Conservation (phyloP, 2,113 vertebrate species). For the Pelusios castaneus region DNA sequence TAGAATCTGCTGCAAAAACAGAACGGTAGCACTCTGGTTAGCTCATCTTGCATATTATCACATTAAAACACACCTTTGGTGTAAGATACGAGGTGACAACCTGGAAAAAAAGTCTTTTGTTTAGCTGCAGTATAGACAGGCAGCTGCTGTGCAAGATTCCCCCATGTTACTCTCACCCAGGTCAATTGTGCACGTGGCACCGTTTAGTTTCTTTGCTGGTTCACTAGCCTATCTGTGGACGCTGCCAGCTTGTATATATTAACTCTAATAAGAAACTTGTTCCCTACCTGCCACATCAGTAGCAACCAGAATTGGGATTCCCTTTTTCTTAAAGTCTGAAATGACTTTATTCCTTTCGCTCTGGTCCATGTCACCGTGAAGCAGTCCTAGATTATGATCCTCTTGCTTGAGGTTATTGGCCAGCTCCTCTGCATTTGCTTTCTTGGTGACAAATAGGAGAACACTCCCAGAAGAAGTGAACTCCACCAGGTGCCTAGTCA, state of each 20-base stretch:
- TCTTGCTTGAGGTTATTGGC: constrained; percentile 94
- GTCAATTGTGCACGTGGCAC: not conserved
- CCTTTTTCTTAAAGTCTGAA: constrained; percentile 96
- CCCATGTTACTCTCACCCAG: not conserved
- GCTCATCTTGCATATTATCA: not conserved
- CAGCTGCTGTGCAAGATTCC: not conserved
- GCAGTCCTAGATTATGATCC: constrained; percentile 91
- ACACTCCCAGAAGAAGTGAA: constrained; percentile 96
- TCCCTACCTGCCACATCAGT: constrained; percentile 95
- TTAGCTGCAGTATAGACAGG: not conserved
- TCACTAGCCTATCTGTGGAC: fast-evolving
- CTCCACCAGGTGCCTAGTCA: constrained; percentile 92
- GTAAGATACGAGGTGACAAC: not conserved
- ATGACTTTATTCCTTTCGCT: constrained; percentile 99
- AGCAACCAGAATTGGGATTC: constrained; percentile 92
- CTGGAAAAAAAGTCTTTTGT: not conserved
- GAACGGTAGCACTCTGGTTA: not conserved
- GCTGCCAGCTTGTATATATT: not conserved
- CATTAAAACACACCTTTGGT: not conserved
- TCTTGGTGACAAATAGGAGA: constrained; percentile 97
- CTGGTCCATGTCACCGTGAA: constrained; percentile 99
- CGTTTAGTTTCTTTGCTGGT: not conserved
- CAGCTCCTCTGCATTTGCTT: constrained; percentile 93
- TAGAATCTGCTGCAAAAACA: not conserved
- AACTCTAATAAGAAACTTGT: not conserved